Evolutionary conservation across 2,797 vertebrate genomes (phyloP), one percentile per base, ranked within the genome.

Genomic region (Xenentodon cancila): DNA sequence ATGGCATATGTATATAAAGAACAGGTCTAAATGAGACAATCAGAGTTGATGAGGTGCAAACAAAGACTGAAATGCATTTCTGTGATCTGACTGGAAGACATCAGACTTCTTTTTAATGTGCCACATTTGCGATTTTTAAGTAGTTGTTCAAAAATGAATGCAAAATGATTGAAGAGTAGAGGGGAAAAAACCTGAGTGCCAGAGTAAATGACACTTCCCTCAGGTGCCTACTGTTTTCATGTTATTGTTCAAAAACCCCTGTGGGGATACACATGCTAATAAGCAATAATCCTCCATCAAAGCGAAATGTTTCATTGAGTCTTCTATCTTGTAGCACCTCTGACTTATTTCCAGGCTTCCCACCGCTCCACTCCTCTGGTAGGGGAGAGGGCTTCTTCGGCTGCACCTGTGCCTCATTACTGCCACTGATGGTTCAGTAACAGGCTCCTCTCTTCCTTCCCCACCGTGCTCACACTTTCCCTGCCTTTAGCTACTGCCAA

Each of bases 361-460:
- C 47, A n/a, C 64, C 69, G 58, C 32, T 76, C 68, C 47, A 71
- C 73, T 49, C 74, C 54, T 40, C 12, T 40, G 69, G 64, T 49
- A 21, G 70, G 49, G 51, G 55, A 79, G 68, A 54, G 68, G 57
- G 49, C 63, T 80, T 74, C 73, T 73, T 66, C 30, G 63, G 69
- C 82, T 85, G 87, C 86, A 88, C 88, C 89, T 84, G 87, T 80
- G 86, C 85, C 86, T 91, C 89, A 89, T 91, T 90, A 88, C 72
- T 1, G 9, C 78, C 59, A 49, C 80, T 86, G 87, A 89, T 84
- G 85, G 78, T 84, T 85, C 70, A 65, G 74, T 80, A 86, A 86
- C 75, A 54, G 69, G 75, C 76, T 77, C 59, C 77, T 86, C 79
- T 71, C 76, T 77, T 49, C 55, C 51, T 53, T 76, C 58, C 12